phyloP scores from a whole-genome alignment of 2,888 invertebrate species.

The Smittia aterrima region DNA sequence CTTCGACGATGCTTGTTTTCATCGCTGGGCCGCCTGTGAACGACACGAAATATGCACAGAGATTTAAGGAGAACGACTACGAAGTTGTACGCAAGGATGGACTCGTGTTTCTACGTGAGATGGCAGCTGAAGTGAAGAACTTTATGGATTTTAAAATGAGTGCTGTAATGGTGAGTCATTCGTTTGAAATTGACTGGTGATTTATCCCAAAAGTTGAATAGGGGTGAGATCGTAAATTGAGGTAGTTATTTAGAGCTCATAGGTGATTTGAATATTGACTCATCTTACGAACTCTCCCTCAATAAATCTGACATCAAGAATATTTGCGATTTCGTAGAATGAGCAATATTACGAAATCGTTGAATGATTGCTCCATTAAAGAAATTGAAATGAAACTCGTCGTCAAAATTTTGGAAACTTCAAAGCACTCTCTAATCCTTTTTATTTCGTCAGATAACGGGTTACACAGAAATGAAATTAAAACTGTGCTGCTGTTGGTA shows the following conservation, averaged over 20 bases:
- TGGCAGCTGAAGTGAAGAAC: constrained; percentile 86
- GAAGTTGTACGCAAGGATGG: constrained; percentile 82
- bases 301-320: constrained; percentile 17
- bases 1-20: not conserved
- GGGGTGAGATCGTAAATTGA: no score
- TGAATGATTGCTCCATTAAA: constrained; percentile 11
- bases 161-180: constrained; percentile 78
- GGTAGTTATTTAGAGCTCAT: no score
- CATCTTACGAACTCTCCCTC: no score
- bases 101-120: constrained; percentile 77
- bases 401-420: no score
- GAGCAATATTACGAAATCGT: not conserved
- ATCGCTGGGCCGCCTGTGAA: constrained; percentile 3
- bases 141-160: constrained; percentile 92
- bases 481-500: not conserved
- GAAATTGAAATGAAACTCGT: not conserved
- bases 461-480: no score
- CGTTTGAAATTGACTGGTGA: constrained; percentile 31
- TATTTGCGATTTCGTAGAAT: not conserved
- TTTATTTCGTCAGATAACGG: no score
- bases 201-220: constrained; percentile 9
- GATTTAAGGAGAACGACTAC: constrained; percentile 75
- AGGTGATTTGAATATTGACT: no score
- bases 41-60: constrained; percentile 56
- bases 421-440: no score